Conservation (phyloP, 2,888 invertebrate species). For the Temnothorax unifasciatus region DNA sequence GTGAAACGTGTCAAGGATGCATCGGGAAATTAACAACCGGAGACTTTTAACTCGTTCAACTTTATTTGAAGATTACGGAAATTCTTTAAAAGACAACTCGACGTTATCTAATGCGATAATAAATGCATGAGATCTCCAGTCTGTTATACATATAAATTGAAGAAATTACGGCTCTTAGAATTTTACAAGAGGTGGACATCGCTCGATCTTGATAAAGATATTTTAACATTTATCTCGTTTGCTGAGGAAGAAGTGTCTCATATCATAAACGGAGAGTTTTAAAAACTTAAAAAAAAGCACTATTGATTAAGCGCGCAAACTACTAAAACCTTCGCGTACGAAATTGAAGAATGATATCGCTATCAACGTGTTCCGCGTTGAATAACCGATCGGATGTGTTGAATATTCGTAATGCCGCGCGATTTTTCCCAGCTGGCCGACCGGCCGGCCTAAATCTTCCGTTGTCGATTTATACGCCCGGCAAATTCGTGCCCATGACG, state of each 20-base stretch:
- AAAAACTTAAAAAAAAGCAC: background rate
- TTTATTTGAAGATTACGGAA: constrained; percentile 4
- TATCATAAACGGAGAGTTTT: background rate
- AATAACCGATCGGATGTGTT: background rate
- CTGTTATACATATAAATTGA: constrained; percentile 4
- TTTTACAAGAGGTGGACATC: background rate
- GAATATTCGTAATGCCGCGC: constrained; percentile 10
- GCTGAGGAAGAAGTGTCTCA: background rate
- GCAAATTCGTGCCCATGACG: constrained; percentile 80
- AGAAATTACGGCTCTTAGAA: background rate
- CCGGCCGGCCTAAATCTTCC: constrained; percentile 61
- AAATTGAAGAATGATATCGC: constrained; percentile 18
- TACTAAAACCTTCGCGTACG: background rate
- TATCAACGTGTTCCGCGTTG: background rate
- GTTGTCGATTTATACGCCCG: constrained; percentile 79
- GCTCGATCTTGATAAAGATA: background rate
- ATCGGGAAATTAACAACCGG: background rate
- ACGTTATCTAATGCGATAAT: background rate
- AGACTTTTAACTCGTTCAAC: background rate
- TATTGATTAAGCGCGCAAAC: background rate
- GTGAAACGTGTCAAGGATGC: constrained; percentile 27
- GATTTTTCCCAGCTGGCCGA: constrained; percentile 72
- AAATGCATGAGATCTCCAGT: background rate
- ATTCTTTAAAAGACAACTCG: background rate
- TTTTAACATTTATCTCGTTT: constrained; percentile 8